These are phyloP conservation scores for Dallia pectoralis DNA, from an alignment of 2,797 vertebrate genomes.

Conservation along the genomic window DNA sequence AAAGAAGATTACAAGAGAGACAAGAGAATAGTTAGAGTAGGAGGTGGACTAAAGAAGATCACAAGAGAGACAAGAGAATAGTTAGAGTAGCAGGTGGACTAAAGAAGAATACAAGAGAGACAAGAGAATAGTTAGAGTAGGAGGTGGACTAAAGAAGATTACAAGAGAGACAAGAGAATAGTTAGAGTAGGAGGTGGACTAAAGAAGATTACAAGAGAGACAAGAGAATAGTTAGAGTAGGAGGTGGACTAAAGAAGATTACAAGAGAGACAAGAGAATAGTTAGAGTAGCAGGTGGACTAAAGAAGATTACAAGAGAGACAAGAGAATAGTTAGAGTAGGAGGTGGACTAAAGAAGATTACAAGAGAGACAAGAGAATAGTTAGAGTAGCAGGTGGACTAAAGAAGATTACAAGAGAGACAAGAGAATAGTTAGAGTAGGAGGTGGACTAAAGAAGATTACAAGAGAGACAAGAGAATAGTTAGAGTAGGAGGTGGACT, in stretches of 20 bases:
- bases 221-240: not conserved
- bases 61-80: constrained; percentile 3
- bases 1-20: not conserved
- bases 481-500: not conserved
- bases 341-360: not conserved
- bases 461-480: constrained; percentile 3
- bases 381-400: not conserved
- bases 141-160: not conserved
- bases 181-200: not conserved
- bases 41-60: not conserved
- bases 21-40: not conserved
- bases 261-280: constrained; percentile 3
- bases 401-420: not conserved
- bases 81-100: not conserved
- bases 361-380: constrained; percentile 3
- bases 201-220: not conserved
- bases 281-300: not conserved
- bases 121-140: not conserved
- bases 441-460: not conserved
- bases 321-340: not conserved
- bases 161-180: constrained; percentile 3
- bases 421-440: not conserved
- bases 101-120: not conserved
- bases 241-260: not conserved
- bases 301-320: not conserved